A percentile compares a stretch with the other conserved stretches of the same genome.
Evolutionary conservation across 2,113 vertebrate species (phyloP).

Genomic region (Diadophis punctatus): DNA sequence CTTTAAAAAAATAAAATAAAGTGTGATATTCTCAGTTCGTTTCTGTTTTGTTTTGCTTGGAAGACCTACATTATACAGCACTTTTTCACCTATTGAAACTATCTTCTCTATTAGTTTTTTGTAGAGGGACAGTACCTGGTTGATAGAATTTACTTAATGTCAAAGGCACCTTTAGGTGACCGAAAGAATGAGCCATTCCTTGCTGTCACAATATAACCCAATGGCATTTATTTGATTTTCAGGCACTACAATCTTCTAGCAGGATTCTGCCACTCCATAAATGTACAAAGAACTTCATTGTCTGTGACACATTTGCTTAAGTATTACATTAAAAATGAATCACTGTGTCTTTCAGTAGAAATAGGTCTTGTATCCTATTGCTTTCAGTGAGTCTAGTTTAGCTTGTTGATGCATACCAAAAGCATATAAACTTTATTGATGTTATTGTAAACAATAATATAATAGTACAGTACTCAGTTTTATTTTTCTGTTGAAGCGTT

Average conservation of each 20-base stretch:
- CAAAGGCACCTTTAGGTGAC: slow-evolving; percentile 38
- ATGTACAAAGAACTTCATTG: slow-evolving; percentile 14
- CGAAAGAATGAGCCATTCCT: slow-evolving; percentile 28
- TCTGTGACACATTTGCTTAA: slow-evolving; percentile 11
- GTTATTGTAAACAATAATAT: no score
- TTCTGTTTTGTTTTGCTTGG: not conserved
- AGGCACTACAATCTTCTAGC: slow-evolving; percentile 42
- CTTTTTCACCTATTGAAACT: slow-evolving; percentile 28
- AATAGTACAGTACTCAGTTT: no score
- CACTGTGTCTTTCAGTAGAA: not conserved
- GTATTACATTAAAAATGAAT: slow-evolving; percentile 17
- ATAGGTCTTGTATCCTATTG: slow-evolving; percentile 10
- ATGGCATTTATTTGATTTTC: slow-evolving; percentile 42
- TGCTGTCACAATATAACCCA: slow-evolving; percentile 35
- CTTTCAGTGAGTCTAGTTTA: not conserved
- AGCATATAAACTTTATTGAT: not conserved
- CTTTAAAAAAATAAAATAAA: not conserved
- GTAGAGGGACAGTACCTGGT: slow-evolving; percentile 32
- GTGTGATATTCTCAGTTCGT: not conserved
- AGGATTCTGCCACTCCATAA: slow-evolving; percentile 16
- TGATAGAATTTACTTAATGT: slow-evolving; percentile 38
- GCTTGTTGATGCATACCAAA: not conserved
- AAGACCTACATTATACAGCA: not conserved
- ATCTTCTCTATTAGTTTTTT: slow-evolving; percentile 28
- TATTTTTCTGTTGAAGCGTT: no score